Conservation (phyloP, 2,888 invertebrate genomes). For the Hirtodrosophila histrioides region DNA sequence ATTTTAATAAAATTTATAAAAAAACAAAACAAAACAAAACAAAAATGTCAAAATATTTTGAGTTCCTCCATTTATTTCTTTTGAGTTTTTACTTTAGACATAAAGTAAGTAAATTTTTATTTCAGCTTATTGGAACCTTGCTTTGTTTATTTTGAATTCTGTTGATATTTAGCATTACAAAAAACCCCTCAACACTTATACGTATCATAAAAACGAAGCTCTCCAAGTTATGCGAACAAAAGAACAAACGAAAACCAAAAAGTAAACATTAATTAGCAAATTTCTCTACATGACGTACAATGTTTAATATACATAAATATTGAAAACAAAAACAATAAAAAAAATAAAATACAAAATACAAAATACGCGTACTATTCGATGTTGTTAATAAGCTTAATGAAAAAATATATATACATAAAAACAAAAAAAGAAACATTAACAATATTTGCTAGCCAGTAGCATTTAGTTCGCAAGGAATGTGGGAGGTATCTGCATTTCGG, state of each 20-base stretch:
- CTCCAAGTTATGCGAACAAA: constrained; percentile 75
- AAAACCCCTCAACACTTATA: constrained; percentile 70
- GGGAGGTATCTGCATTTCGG: constrained; percentile 25
- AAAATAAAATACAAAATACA: constrained; percentile 32
- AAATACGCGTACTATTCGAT: constrained; percentile 76
- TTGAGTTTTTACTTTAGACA: constrained; percentile 12
- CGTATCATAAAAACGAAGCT: constrained; percentile 82
- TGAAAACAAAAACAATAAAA: constrained; percentile 49
- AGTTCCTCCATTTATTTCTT: constrained; percentile 33
- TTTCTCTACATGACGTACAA: constrained; percentile 79
- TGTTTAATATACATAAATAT: constrained; percentile 66
- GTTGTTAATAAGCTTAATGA: constrained; percentile 75
- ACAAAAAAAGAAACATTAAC: constrained; percentile 22
- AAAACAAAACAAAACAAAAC: constrained; percentile 27
- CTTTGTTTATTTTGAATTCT: constrained; percentile 15
- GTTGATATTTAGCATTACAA: constrained; percentile 37
- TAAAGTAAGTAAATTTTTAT: constrained; percentile 24
- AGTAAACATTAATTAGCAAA: constrained; percentile 76
- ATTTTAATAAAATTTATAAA: constrained; percentile 48
- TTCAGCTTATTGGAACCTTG: constrained; percentile 28
- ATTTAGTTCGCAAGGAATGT: constrained; percentile 61
- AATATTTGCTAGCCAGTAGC: constrained; percentile 68
- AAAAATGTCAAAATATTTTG: constrained; percentile 27
- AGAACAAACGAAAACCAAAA: constrained; percentile 53
- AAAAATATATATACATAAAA: constrained; percentile 16